Evolutionary conservation across 2,888 invertebrate genomes (phyloP).

Genomic region (Auanema sp.): DNA sequence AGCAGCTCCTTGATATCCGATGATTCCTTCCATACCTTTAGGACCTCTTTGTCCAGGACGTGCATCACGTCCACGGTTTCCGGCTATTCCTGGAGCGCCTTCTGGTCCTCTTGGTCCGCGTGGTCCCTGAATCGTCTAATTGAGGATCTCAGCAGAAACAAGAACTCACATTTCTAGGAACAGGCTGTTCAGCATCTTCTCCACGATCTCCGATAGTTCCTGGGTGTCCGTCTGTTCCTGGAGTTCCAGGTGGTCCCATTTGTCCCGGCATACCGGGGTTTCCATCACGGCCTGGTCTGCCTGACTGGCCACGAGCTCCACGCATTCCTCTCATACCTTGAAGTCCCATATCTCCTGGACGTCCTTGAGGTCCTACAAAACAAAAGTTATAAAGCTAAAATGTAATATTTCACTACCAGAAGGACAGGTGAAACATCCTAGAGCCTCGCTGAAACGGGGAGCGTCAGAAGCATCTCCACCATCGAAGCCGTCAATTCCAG

Average conservation of each 20-base stretch:
- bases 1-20: slow-evolving; percentile 7
- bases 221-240: slow-evolving; percentile 21
- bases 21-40: slow-evolving; percentile 3
- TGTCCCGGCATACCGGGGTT: slow-evolving; percentile 24
- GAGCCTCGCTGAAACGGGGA: too few relatives aligned
- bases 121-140: too few relatives aligned
- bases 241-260: slow-evolving; percentile 15
- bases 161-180: not conserved
- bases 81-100: not conserved
- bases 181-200: slow-evolving; percentile 12
- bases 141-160: too few relatives aligned
- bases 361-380: slow-evolving; percentile 24
- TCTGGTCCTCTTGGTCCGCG: not conserved
- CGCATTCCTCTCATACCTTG: slow-evolving; percentile 31
- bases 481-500: slow-evolving; percentile 12
- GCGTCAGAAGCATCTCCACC: too few relatives aligned
- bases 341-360: slow-evolving; percentile 25
- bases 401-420: too few relatives aligned
- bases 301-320: slow-evolving; percentile 32
- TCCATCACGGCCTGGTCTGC: slow-evolving; percentile 27
- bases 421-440: too few relatives aligned
- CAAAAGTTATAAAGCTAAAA: not conserved
- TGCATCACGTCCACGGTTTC: not conserved
- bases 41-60: slow-evolving; percentile 1
- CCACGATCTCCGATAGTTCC: slow-evolving; percentile 20